Base-by-base conservation (phyloP, 2,888 invertebrate species). In the Fissipunctia ypsillon region DNA sequence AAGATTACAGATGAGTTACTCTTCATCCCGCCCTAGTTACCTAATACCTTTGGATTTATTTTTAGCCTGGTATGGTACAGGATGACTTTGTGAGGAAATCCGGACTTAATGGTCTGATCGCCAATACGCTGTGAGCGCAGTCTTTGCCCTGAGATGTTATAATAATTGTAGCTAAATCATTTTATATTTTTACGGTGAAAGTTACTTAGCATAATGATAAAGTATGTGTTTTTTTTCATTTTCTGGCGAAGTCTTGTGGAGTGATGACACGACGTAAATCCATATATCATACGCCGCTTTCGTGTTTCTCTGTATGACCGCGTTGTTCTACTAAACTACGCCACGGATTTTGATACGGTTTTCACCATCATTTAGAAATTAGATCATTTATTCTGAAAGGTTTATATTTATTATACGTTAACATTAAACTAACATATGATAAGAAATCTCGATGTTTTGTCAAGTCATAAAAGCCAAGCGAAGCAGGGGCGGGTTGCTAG, bases 21-120 rank as follows among this genome's bases (percentile, higher is more conserved):
- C 35, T 80, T 69, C 48, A 65, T 75, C 48, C 35, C 65, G 68
- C 57, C 19, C 70, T 38, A 65, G 45, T 71, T 80, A 69, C 60
- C 35, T 77, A 41, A 69, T n/a, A 70, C 52, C 35, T 61, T 31
- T 69, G 31, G 72, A 72, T 81, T 75, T 76, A 59, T 63, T 72
- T 66, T 72, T 35, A 69, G 73, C 56, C 60, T 70, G 25, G 50
- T 6, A 22, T 54, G n/a, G 12, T 43, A 1, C 3, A 56, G 69
- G 41, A 77, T 54, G 50, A 65, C 48, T 59, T 65, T 54, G 45
- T 19, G 25, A 52, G 76, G 12, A 45, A 69, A 59, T 38, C 38
- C 63, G 69, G 28, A 19, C 28, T 63, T 57, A 57, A 63, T 31
- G n/a, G 10, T 31, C 9, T 31, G 54, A 28, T 63, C 54, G n/a